These are phyloP conservation scores for Nemapogon koenigi DNA, from an alignment of 2,888 invertebrate species.

Conservation along the genomic window DNA sequence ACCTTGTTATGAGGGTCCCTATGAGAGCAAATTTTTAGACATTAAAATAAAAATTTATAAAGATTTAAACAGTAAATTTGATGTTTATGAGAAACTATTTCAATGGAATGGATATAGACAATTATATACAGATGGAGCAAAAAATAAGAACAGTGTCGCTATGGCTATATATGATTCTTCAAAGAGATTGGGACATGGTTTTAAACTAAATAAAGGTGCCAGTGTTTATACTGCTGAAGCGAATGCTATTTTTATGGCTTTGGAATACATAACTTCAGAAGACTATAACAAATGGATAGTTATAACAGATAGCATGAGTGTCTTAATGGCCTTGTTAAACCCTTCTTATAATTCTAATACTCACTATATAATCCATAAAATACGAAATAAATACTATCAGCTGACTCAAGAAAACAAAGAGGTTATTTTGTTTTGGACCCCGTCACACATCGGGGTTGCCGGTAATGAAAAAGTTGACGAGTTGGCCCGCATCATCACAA, in stretches of 20 bases:
- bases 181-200: neutral
- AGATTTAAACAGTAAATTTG: neutral
- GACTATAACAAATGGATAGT: neutral
- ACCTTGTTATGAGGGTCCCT: slow-evolving; percentile 1
- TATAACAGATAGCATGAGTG: slow-evolving; percentile 4
- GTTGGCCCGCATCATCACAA: too few species aligned
- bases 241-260: neutral
- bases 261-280: neutral
- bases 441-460: too few species aligned
- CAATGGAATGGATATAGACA: slow-evolving; percentile 1
- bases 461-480: too few species aligned
- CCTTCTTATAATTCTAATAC: neutral
- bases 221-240: slow-evolving; percentile 5
- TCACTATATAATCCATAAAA: neutral
- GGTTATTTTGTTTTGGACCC: slow-evolving; percentile 1
- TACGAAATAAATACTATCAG: neutral
- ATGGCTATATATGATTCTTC: neutral
- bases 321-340: neutral
- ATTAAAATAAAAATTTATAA: slow-evolving; percentile 3
- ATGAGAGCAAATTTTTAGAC: slow-evolving; percentile 1
- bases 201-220: neutral
- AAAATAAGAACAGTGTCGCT: neutral
- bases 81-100: slow-evolving; percentile 4
- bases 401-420: too few species aligned
- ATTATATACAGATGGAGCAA: slow-evolving; percentile 5